phyloP scores from a whole-genome alignment of 2,113 vertebrate genomes.

The Petroica traversi region DNA sequence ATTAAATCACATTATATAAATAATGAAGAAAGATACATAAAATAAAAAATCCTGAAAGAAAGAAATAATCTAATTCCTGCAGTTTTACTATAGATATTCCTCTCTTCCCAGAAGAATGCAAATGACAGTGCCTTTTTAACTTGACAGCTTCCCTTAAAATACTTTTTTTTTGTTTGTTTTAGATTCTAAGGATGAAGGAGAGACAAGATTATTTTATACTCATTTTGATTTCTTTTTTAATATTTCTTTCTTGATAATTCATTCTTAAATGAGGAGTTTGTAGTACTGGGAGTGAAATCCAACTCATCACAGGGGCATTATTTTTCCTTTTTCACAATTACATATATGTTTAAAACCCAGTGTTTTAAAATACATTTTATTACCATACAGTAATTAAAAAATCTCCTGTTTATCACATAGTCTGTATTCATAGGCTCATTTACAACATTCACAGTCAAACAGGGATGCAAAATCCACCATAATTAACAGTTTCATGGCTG shows the following conservation, averaged over 20 bases:
- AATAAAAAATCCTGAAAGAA: background rate
- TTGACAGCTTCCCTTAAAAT: background rate
- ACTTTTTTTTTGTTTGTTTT: background rate
- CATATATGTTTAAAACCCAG: background rate
- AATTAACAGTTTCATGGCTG: background rate
- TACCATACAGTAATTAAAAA: background rate
- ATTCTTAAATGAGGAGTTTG: background rate
- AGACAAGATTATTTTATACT: background rate
- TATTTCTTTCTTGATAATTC: background rate
- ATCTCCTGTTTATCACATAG: background rate
- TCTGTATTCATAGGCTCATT: background rate
- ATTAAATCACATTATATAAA: background rate
- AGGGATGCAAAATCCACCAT: background rate
- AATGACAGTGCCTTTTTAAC: background rate
- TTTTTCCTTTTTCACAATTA: background rate
- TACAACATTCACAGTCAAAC: background rate
- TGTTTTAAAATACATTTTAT: background rate
- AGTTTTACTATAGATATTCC: background rate
- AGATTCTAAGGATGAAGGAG: background rate
- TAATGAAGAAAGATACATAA: background rate
- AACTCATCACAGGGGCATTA: background rate
- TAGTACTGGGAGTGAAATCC: background rate
- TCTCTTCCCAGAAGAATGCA: background rate
- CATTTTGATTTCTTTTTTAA: background rate
- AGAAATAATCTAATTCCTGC: background rate